Conservation (phyloP, 1,140 invertebrate species). For the Drosophila tani region DNA sequence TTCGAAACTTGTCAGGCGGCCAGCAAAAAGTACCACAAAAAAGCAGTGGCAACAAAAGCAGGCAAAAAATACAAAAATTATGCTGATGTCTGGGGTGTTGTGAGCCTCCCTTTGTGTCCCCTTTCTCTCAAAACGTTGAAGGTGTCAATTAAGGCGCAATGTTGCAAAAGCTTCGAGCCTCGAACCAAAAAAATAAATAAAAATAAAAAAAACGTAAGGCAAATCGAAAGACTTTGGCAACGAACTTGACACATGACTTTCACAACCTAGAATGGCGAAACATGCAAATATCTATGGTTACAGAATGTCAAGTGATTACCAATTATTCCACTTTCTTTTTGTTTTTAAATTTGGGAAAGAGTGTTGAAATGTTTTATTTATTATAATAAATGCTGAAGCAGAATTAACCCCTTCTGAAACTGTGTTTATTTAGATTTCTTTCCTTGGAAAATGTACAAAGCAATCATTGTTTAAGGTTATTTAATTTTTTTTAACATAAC, state of each 20-base stretch:
- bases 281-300: conserved; percentile 20
- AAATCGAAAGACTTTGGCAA: conserved; percentile 76
- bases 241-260: conserved; percentile 72
- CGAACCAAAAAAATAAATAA: not conserved
- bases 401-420: too few species aligned
- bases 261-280: conserved; percentile 61
- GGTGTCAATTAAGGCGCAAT: conserved; percentile 78
- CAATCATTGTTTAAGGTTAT: too few species aligned
- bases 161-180: conserved; percentile 37
- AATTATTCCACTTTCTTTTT: conserved; percentile 34
- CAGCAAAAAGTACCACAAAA: conserved; percentile 51
- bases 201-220: conserved; percentile 10
- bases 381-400: too few species aligned
- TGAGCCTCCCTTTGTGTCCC: conserved; percentile 47
- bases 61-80: conserved; percentile 30
- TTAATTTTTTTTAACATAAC: too few species aligned
- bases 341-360: not conserved
- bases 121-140: conserved; percentile 34
- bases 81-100: conserved; percentile 42
- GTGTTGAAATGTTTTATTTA: too few species aligned
- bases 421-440: too few species aligned
- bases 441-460: too few species aligned
- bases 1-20: conserved; percentile 59
- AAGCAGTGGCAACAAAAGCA: conserved; percentile 52
- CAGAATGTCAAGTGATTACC: conserved; percentile 20